Conservation (phyloP, 2,113 vertebrate species). For the cattle (Bos taurus) region DNA sequence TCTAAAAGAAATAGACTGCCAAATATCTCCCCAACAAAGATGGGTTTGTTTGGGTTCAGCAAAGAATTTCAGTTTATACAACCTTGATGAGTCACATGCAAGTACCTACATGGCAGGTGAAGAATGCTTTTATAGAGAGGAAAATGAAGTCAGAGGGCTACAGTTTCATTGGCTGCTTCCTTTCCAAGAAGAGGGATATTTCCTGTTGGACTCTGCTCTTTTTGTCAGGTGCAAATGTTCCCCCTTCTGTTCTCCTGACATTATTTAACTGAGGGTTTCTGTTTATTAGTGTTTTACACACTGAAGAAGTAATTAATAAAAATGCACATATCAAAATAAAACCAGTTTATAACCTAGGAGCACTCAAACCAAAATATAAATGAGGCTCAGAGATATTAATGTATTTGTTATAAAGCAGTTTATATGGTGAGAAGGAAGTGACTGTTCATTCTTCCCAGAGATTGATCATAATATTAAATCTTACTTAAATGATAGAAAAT, state of each 20-base stretch:
- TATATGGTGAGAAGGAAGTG: not conserved
- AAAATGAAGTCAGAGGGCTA: not conserved
- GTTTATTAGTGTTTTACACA: not conserved
- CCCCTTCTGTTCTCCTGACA: not conserved
- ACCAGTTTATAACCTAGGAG: not conserved
- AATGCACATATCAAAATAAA: not conserved
- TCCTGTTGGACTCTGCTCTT: not conserved
- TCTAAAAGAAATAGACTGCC: not conserved
- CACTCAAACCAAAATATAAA: not conserved
- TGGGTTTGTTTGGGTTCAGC: not conserved
- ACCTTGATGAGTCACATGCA: not conserved
- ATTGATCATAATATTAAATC: not conserved
- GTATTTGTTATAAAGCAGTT: not conserved
- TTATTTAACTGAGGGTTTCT: not conserved
- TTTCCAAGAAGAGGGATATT: not conserved
- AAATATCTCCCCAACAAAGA: not conserved
- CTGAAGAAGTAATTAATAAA: not conserved
- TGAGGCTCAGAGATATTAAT: not conserved
- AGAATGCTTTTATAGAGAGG: not conserved
- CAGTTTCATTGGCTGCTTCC: not conserved
- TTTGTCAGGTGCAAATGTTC: not conserved
- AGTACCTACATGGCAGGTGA: not conserved
- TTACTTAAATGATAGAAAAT: not conserved
- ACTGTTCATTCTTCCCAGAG: not conserved
- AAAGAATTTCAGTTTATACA: not conserved